Evolutionary conservation across 2,888 invertebrate species (phyloP).

Genomic region (Crepidodera aurea): DNA sequence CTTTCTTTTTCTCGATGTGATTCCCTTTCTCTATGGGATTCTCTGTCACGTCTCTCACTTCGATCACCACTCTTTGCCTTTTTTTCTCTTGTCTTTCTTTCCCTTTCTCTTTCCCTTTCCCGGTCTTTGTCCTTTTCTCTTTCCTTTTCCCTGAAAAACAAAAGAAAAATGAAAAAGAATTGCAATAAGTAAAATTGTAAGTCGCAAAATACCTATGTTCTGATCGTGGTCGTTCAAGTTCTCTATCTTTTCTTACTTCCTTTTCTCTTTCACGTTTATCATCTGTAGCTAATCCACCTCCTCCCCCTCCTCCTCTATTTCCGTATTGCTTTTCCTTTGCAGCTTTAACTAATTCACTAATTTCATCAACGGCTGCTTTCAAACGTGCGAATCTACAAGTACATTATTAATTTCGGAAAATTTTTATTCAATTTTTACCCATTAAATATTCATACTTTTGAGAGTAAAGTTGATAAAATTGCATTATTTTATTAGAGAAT

Average conservation of each 20-base stretch:
- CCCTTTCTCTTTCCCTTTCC: conserved; percentile 40
- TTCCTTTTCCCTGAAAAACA: conserved; percentile 21
- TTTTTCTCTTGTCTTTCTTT: conserved; percentile 47
- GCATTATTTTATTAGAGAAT: too few relatives aligned
- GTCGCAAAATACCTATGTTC: conserved; percentile 27
- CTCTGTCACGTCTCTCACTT: conserved; percentile 43
- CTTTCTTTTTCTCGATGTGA: conserved; percentile 50
- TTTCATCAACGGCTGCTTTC: conserved; percentile 73
- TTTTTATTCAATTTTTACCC: too few relatives aligned
- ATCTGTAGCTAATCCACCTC: conserved; percentile 48
- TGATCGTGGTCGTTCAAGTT: conserved; percentile 38
- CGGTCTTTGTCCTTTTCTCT: conserved; percentile 19
- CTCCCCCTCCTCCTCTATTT: conserved; percentile 44
- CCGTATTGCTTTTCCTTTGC: conserved; percentile 64
- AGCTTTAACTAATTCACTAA: conserved; percentile 65
- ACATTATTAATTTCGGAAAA: too few relatives aligned
- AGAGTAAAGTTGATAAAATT: too few relatives aligned
- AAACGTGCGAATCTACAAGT: conserved; percentile 66
- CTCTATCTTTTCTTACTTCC: conserved; percentile 36
- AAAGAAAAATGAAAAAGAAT: too few relatives aligned
- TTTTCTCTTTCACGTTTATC: conserved; percentile 45
- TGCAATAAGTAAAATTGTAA: conserved; percentile 25
- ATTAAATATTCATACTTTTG: too few relatives aligned
- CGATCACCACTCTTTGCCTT: conserved; percentile 50
- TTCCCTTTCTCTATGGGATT: conserved; percentile 36